A percentile compares a stretch with the other conserved stretches of the same genome.
Evolutionary conservation across 2,888 invertebrate species (phyloP).

Genomic region (Ectemnius continuus): DNA sequence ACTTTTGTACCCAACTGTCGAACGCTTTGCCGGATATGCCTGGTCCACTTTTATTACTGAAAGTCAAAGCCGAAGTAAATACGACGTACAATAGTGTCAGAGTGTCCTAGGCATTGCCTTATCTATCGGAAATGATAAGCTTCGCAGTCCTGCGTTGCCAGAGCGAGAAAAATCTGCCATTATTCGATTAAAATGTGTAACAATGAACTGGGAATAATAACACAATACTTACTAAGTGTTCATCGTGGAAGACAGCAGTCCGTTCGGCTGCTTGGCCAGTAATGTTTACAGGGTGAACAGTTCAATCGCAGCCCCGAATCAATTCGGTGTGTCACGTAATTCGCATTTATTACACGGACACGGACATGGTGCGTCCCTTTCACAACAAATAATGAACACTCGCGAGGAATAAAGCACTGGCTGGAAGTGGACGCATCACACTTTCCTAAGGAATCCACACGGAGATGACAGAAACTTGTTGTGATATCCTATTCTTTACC

Average conservation of each 20-base stretch:
- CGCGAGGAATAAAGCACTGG: too few relatives aligned
- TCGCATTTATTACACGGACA: slow-evolving; percentile 28
- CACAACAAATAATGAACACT: too few relatives aligned
- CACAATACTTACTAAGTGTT: slow-evolving; percentile 52
- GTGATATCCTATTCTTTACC: too few relatives aligned
- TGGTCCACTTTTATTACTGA: slow-evolving; percentile 66
- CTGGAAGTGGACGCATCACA: slow-evolving; percentile 20
- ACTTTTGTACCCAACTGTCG: slow-evolving; percentile 80
- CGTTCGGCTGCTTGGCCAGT: slow-evolving; percentile 17
- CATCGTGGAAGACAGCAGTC: slow-evolving; percentile 45
- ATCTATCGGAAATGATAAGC: slow-evolving; percentile 19
- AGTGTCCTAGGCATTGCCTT: background rate
- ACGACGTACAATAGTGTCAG: too few relatives aligned
- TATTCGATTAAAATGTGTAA: background rate
- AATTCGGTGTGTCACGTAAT: slow-evolving; percentile 26
- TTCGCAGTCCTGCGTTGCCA: background rate
- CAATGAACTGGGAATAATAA: slow-evolving; percentile 3
- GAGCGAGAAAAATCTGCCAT: background rate
- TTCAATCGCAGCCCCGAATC: slow-evolving; percentile 14
- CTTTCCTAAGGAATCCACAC: background rate
- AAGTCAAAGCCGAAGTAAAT: slow-evolving; percentile 25
- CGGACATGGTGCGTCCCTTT: slow-evolving; percentile 14
- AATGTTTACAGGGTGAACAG: slow-evolving; percentile 35
- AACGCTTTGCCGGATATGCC: slow-evolving; percentile 76
- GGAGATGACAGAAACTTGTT: too few relatives aligned